Percentiles rank a stretch among this genome's conserved stretches.
phyloP scores from a whole-genome alignment of 2,797 vertebrate genomes.

The Enteromius trimaculatus region DNA sequence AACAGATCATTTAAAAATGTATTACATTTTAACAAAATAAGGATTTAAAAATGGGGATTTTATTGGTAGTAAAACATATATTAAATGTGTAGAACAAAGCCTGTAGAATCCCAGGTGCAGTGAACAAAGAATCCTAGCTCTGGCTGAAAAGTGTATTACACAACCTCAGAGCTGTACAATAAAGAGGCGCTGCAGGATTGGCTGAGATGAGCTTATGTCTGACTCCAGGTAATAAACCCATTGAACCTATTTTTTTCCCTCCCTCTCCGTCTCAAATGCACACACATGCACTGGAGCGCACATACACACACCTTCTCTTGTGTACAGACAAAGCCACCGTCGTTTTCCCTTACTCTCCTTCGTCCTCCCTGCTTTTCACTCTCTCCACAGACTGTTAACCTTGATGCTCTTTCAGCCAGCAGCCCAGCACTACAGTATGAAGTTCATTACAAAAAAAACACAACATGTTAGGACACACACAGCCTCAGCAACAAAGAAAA shows the following conservation, averaged over 20 bases:
- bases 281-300: conserved; percentile 53
- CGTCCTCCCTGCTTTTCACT: conserved; percentile 16
- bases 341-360: conserved; percentile 7
- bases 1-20: neutral
- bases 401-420: conserved; percentile 32
- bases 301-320: conserved; percentile 58
- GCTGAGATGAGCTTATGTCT: conserved; percentile 47
- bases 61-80: neutral
- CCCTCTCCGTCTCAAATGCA: conserved; percentile 41
- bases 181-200: conserved; percentile 27
- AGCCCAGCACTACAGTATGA: conserved; percentile 30
- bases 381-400: conserved; percentile 41
- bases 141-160: conserved; percentile 41
- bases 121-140: conserved; percentile 44
- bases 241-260: conserved; percentile 20
- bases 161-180: conserved; percentile 33
- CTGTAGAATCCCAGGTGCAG: conserved; percentile 39
- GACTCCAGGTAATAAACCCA: conserved; percentile 53
- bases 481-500: conserved; percentile 45
- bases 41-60: neutral
- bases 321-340: conserved; percentile 30
- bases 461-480: conserved; percentile 55
- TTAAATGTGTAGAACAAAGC: conserved; percentile 47
- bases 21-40: neutral
- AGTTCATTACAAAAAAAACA: conserved; percentile 23